phyloP scores from a whole-genome alignment of 2,888 invertebrate genomes.

The Syrista parreyssii region DNA sequence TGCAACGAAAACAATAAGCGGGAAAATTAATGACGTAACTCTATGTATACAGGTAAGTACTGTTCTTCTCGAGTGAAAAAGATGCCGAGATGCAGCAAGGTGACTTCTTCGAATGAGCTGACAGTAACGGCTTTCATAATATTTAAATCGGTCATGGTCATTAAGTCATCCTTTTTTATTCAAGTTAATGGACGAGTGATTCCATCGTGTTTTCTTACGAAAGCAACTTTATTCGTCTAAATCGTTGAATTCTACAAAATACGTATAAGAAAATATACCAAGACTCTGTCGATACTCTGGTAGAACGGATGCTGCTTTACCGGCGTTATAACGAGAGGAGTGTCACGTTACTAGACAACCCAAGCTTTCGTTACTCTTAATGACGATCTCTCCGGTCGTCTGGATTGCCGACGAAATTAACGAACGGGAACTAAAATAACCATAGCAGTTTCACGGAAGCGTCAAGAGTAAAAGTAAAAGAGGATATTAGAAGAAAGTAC shows the following conservation, averaged over 20 bases:
- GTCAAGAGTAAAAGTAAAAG: not conserved
- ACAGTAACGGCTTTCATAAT: conserved; percentile 18
- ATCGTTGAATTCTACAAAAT: not conserved
- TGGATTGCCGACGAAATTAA: not conserved
- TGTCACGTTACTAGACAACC: not conserved
- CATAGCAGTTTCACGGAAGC: not conserved
- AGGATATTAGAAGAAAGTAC: conserved; percentile 3
- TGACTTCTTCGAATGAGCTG: not conserved
- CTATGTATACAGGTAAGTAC: not conserved
- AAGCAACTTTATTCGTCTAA: not conserved
- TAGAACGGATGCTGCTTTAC: not conserved
- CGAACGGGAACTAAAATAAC: not conserved
- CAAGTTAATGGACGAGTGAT: not conserved
- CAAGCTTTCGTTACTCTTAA: not conserved
- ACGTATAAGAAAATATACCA: not conserved
- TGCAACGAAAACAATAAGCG: not conserved
- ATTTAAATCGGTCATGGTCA: conserved; percentile 30
- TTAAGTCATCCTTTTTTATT: not conserved
- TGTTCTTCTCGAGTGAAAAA: not conserved
- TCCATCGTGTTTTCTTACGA: not conserved
- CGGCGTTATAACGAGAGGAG: not conserved
- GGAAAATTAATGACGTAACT: not conserved
- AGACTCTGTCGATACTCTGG: not conserved
- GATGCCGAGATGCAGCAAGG: not conserved
- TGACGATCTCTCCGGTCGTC: not conserved